Percentiles rank a stretch among this genome's conserved stretches.
These are phyloP conservation scores for Asbolus verrucosus DNA, from an alignment of 1,140 invertebrate genomes.

Conservation along the genomic window DNA sequence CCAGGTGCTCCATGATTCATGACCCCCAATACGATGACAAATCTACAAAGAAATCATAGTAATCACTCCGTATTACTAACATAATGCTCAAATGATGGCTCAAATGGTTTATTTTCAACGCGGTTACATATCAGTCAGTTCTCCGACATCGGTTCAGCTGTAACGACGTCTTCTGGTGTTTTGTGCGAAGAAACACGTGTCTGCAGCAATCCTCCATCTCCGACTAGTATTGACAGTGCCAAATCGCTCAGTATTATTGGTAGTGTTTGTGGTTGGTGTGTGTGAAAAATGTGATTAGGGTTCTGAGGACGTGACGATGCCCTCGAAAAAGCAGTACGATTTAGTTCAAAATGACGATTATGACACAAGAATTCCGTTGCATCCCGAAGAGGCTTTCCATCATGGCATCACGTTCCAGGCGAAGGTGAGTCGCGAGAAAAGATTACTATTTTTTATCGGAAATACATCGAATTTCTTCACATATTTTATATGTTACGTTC, in stretches of 20 bases:
- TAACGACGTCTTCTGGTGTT: neutral
- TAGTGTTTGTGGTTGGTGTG: slow-evolving; percentile 12
- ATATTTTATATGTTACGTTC: too few species aligned
- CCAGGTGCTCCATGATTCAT: slow-evolving; percentile 22
- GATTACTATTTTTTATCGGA: neutral
- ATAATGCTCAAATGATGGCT: slow-evolving; percentile 1
- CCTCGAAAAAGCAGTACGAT: slow-evolving; percentile 92
- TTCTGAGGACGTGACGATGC: slow-evolving; percentile 69
- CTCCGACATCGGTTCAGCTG: neutral
- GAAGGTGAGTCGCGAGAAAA: slow-evolving; percentile 79
- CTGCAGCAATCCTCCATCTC: too few species aligned
- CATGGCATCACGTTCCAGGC: slow-evolving; percentile 97
- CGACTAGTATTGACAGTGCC: neutral
- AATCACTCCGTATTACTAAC: slow-evolving; percentile 3
- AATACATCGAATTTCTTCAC: neutral
- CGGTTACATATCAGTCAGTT: slow-evolving; percentile 18
- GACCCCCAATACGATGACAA: slow-evolving; percentile 33
- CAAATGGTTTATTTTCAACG: slow-evolving; percentile 9
- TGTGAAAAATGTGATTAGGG: slow-evolving; percentile 31
- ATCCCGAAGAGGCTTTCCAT: slow-evolving; percentile 96
- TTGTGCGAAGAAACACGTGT: neutral
- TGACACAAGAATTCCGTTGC: slow-evolving; percentile 92
- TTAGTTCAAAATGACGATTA: slow-evolving; percentile 95
- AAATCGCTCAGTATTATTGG: slow-evolving; percentile 24
- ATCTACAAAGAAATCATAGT: slow-evolving; percentile 18